phyloP scores from a whole-genome alignment of 2,797 vertebrate genomes.

The Tamandua tetradactyla region DNA sequence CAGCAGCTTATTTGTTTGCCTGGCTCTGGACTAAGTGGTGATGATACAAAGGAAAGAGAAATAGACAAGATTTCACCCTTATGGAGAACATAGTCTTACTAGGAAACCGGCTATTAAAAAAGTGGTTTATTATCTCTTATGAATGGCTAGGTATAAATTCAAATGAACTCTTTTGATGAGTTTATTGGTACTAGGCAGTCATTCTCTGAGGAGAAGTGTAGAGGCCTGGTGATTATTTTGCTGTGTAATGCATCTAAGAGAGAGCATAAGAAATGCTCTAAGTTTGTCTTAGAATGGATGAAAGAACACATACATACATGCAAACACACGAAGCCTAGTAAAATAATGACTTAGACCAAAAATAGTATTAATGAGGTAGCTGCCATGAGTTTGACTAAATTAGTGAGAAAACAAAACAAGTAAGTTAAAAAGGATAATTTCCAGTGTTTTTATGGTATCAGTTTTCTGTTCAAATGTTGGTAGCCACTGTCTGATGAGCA shows the following conservation, averaged over 20 bases:
- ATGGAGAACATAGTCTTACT: not conserved
- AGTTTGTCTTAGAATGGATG: not conserved
- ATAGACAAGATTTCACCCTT: not conserved
- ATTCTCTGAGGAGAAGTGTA: not conserved
- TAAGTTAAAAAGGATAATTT: slow-evolving; percentile 9
- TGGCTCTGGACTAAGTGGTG: not conserved
- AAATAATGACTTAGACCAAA: slow-evolving; percentile 8
- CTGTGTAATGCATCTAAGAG: not conserved
- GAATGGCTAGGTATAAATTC: not conserved
- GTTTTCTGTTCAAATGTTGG: not conserved
- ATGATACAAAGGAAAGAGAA: not conserved
- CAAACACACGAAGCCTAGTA: not conserved
- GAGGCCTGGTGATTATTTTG: slow-evolving; percentile 3
- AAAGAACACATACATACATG: not conserved
- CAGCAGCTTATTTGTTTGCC: not conserved
- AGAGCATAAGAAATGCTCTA: slow-evolving; percentile 5
- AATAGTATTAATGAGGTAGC: slow-evolving; percentile 22
- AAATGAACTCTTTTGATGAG: not conserved
- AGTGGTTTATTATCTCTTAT: not conserved
- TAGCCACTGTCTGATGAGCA: slow-evolving; percentile 14
- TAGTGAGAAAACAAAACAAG: slow-evolving; percentile 36
- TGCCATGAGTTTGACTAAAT: not conserved
- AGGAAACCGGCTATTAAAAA: slow-evolving; percentile 8
- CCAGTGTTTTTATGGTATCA: not conserved
- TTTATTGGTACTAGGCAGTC: not conserved